These are phyloP conservation scores for Cosmia pyralina DNA, from an alignment of 2,888 invertebrate species.

Conservation along the genomic window DNA sequence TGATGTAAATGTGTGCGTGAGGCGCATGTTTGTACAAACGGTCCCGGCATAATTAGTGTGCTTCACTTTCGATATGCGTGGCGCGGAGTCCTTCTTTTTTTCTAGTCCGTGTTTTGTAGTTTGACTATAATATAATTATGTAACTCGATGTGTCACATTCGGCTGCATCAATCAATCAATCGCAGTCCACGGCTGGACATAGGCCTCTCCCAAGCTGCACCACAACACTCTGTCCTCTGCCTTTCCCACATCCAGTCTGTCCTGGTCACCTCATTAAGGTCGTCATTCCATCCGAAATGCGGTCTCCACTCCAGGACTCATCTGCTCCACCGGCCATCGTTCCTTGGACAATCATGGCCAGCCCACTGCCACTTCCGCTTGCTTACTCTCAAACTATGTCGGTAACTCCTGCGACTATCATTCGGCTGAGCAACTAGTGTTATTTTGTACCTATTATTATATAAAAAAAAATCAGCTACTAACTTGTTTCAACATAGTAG, in stretches of 20 bases:
- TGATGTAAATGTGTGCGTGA: no score
- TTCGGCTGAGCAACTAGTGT: background rate
- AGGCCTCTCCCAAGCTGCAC: background rate
- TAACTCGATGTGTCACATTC: background rate
- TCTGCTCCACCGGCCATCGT: background rate
- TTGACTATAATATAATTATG: background rate
- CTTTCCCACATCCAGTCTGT: background rate
- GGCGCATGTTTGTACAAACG: no score
- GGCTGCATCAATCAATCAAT: background rate
- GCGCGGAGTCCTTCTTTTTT: no score
- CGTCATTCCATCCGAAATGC: background rate
- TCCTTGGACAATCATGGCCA: background rate
- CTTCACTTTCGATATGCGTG: no score
- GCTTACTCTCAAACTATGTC: background rate
- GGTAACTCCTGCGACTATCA: background rate
- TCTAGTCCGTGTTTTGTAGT: background rate
- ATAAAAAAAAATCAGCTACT: background rate
- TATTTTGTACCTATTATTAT: background rate
- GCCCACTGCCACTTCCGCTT: background rate
- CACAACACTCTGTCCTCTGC: background rate
- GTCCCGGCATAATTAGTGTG: no score
- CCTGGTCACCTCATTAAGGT: background rate
- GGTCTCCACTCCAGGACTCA: background rate
- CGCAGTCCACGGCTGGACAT: background rate
- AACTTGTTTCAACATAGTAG: constrained; percentile 93